Conservation (phyloP, 2,113 vertebrate genomes). For the Probosciger aterrimus region DNA sequence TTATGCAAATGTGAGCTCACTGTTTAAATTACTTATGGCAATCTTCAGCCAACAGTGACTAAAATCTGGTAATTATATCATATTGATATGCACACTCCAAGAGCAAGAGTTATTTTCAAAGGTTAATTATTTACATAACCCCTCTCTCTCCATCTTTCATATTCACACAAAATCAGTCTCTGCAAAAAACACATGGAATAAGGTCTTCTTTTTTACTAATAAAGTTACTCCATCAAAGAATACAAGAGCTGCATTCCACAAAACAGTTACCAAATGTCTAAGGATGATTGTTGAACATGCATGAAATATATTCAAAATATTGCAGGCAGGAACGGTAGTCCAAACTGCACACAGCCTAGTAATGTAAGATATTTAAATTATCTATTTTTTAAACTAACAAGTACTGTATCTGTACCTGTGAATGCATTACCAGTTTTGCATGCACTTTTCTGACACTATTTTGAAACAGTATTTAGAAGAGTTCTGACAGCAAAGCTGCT, state of each 20-base stretch:
- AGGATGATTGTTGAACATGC: background rate
- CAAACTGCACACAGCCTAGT: background rate
- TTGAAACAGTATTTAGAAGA: background rate
- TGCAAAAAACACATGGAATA: background rate
- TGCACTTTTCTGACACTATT: background rate
- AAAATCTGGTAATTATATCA: slow-evolving; percentile 69
- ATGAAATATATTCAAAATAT: background rate
- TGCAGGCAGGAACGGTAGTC: background rate
- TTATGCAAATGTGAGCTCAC: slow-evolving; percentile 59
- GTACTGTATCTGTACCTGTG: background rate
- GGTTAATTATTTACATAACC: slow-evolving; percentile 77
- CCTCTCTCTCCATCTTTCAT: slow-evolving; percentile 39
- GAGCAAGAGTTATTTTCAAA: slow-evolving; percentile 70
- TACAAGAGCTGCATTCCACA: background rate
- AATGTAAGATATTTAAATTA: background rate
- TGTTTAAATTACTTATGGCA: slow-evolving; percentile 62
- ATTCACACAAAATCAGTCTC: slow-evolving; percentile 32
- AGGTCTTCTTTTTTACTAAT: background rate
- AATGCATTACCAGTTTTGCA: background rate
- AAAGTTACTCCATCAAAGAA: background rate
- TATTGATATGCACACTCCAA: slow-evolving; percentile 54
- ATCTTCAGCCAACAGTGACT: slow-evolving; percentile 63
- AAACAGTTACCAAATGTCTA: background rate
- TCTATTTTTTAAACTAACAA: background rate
- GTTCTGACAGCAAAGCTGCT: background rate